Evolutionary conservation across 2,888 invertebrate genomes (phyloP), one percentile per base, ranked within the genome.

Genomic region (Fissipunctia ypsillon): DNA sequence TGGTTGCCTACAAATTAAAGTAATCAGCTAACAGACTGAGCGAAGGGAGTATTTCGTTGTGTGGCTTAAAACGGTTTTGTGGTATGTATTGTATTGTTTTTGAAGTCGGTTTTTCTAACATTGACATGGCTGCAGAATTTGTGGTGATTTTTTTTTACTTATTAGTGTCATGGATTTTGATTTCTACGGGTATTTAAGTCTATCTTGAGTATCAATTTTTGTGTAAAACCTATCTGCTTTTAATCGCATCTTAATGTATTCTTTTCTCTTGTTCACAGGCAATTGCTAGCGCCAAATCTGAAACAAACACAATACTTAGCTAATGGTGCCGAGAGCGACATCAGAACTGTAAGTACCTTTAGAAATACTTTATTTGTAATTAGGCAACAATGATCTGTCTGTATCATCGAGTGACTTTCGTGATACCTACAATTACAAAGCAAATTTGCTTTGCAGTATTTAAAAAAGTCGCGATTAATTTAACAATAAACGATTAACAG

Each of bases 211-310:
- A 35, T n/a, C 1, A 59, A n/a, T 25, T 1, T 38, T 7, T 38
- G 43, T 5, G 43, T 45, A 5, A 43, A 4, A 59, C n/a, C 59
- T 16, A n/a, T n/a, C 9, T 1, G 12, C 2, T 6, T 28, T 16
- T 19, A 31, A 41, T 41, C 3, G 5, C 38, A 14, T 38, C 52
- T 57, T 64, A 56, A 77, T 65, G 28, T 77, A 25, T 25, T 25
- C 0, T 28, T 77, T 73, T 66, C n/a, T 45, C 66, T 87, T 87
- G 80, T 87, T n/a, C 64, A 64, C 97, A 99, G 99, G 94, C 98
- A 98, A 98, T 97, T 99, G 93, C 97, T 99, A 95, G 99, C 99
- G 93, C 99, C 99, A 80, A 99, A 99, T 95, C 97, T 99, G 92
- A 97, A 98, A 94, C 99, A 99, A 96, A 99, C 98, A 92, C 98